These are phyloP conservation scores for Crocallis elinguaria DNA, from an alignment of 2,888 invertebrate species.

Conservation along the genomic window DNA sequence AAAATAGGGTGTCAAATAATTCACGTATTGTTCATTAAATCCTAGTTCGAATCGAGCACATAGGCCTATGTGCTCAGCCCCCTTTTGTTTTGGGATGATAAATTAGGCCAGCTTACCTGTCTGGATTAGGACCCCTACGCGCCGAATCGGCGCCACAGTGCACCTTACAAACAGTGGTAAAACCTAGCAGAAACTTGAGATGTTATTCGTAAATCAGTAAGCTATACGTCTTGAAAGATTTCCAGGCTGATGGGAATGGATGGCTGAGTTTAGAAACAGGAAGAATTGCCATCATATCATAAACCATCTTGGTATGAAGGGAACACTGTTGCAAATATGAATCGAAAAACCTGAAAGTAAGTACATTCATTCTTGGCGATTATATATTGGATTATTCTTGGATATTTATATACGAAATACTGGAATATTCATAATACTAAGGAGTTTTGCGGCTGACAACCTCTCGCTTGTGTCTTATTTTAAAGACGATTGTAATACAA, in stretches of 20 bases:
- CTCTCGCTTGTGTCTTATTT: background rate
- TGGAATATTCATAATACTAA: no score
- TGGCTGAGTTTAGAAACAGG: no score
- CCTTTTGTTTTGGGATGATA: constrained; percentile 81
- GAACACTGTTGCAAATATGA: no score
- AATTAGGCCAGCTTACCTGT: constrained; percentile 82
- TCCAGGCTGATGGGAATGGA: no score
- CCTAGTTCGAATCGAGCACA: constrained; percentile 56
- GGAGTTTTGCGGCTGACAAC: background rate
- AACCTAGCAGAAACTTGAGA: background rate
- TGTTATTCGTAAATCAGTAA: background rate
- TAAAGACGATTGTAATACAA: no score
- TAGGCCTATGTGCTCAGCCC: constrained; percentile 55
- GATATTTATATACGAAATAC: no score
- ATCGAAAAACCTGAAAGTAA: no score
- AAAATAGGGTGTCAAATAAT: constrained; percentile 34
- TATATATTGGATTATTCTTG: no score
- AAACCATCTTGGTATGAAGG: no score
- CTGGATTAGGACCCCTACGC: constrained; percentile 71
- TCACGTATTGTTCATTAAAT: constrained; percentile 61
- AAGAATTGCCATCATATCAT: no score
- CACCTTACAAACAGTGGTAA: background rate
- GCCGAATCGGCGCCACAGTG: constrained; percentile 33
- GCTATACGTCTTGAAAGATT: no score
- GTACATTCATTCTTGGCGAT: no score